Evolutionary conservation across 2,113 vertebrate genomes (phyloP).

Genomic region (Anolis carolinensis): DNA sequence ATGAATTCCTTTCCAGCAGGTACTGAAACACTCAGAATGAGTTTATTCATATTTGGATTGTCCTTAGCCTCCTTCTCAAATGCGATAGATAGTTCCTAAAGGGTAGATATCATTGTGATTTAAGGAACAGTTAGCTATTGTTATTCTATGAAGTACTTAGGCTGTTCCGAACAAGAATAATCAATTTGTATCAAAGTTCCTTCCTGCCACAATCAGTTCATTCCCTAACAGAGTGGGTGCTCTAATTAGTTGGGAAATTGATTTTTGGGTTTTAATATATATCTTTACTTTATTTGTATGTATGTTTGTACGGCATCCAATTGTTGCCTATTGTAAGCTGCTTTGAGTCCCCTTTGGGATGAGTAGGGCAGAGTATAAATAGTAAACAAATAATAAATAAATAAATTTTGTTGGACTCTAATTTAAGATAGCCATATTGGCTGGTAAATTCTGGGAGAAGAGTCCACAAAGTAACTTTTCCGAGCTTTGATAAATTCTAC

Average conservation of each 20-base stretch:
- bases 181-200: background rate
- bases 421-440: no score
- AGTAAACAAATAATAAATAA: no score
- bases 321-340: no score
- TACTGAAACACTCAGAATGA: slow-evolving; percentile 82
- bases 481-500: no score
- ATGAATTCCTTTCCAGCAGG: slow-evolving; percentile 81
- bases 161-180: background rate
- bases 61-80: slow-evolving; percentile 74
- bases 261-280: no score
- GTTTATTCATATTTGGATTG: slow-evolving; percentile 53
- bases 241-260: background rate
- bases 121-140: background rate
- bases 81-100: slow-evolving; percentile 78
- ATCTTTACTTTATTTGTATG: no score
- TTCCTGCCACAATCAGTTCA: background rate
- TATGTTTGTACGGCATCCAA: no score
- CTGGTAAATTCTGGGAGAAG: no score
- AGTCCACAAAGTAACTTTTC: no score
- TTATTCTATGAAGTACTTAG: background rate
- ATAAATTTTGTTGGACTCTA: no score
- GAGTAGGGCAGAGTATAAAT: no score
- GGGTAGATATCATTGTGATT: background rate
- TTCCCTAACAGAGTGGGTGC: background rate
- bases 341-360: no score